A percentile compares a stretch with the other conserved stretches of the same genome.
These are phyloP conservation scores for Strix uralensis DNA, from an alignment of 2,113 vertebrate genomes.

Conservation along the genomic window DNA sequence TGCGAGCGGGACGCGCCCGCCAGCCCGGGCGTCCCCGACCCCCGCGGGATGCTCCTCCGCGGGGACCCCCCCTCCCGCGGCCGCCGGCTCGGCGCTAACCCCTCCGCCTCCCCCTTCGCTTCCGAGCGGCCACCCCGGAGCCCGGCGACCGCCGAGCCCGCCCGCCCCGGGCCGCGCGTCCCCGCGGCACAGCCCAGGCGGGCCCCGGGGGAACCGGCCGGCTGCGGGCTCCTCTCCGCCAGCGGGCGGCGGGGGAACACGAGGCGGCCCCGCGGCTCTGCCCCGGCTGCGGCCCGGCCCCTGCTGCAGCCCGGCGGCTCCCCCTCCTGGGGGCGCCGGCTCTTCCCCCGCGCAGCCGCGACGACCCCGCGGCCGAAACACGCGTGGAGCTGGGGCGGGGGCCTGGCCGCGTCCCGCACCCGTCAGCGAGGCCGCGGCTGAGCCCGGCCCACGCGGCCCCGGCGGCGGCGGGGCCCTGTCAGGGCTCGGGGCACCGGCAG, in stretches of 20 bases:
- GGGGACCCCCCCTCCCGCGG: neutral
- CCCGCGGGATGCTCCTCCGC: neutral
- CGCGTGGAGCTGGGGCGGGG: too few species aligned
- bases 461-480: too few species aligned
- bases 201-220: too few species aligned
- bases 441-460: too few species aligned
- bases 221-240: too few species aligned
- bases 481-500: too few species aligned
- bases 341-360: neutral
- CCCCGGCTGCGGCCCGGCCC: neutral
- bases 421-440: too few species aligned
- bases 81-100: too few species aligned
- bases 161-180: neutral
- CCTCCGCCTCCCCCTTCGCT: neutral
- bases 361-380: neutral
- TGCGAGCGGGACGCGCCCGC: neutral
- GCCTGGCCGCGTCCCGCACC: neutral
- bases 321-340: neutral
- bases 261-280: neutral
- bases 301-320: neutral
- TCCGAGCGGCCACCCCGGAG: neutral
- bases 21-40: neutral
- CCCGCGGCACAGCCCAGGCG: neutral
- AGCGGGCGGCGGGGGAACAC: too few species aligned
- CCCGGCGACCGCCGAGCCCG: neutral